These are phyloP conservation scores for Glyptemys insculpta DNA, from an alignment of 2,797 vertebrate species.

Conservation along the genomic window DNA sequence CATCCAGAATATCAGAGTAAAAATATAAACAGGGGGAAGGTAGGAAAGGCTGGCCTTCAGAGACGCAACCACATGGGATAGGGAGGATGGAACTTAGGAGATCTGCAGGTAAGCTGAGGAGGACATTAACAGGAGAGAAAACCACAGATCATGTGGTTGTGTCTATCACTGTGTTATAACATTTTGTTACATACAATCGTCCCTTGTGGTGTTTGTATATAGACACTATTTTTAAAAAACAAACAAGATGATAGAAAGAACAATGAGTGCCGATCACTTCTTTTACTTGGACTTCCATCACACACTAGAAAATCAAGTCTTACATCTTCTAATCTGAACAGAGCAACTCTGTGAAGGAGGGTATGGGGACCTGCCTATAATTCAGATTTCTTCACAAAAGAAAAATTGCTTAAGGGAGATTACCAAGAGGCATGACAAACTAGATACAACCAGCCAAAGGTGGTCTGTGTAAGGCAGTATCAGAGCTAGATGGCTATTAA, in stretches of 20 bases:
- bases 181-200: neutral
- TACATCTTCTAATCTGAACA: neutral
- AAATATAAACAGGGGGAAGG: fast-evolving
- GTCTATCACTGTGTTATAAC: neutral
- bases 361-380: neutral
- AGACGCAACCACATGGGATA: neutral
- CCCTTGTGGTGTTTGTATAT: neutral
- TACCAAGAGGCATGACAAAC: neutral
- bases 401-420: neutral
- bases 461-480: neutral
- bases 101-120: neutral
- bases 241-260: neutral
- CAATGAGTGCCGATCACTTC: neutral
- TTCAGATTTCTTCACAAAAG: neutral
- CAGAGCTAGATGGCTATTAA: neutral
- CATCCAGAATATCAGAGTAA: fast-evolving
- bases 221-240: neutral
- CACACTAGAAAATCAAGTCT: neutral
- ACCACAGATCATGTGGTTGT: neutral
- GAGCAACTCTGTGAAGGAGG: neutral
- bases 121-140: neutral
- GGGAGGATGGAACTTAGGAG: neutral
- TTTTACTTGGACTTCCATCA: neutral
- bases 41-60: neutral
- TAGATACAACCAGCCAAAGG: neutral